These are phyloP conservation scores for Parauchenoglanis punctatus DNA, from an alignment of 2,797 vertebrate species.

Conservation along the genomic window DNA sequence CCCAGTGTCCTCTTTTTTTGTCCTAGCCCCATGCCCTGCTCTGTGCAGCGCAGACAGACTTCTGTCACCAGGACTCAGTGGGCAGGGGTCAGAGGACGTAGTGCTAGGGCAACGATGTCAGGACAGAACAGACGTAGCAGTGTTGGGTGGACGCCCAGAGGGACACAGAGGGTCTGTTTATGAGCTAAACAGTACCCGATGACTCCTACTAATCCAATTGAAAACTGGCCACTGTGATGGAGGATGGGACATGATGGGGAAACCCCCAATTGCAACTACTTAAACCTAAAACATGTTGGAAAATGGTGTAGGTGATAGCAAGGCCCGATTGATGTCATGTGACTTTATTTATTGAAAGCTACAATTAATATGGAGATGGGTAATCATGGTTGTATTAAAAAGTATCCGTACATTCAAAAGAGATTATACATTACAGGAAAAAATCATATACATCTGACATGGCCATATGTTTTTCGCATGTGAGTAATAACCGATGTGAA, in stretches of 20 bases:
- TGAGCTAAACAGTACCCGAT: slow-evolving; percentile 81
- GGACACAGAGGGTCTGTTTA: slow-evolving; percentile 79
- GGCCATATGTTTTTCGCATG: background rate
- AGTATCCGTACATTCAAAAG: background rate
- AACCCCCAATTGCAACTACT: slow-evolving; percentile 57
- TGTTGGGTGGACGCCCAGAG: slow-evolving; percentile 75
- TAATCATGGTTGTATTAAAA: background rate
- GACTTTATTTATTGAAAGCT: slow-evolving; percentile 1
- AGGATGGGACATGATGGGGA: slow-evolving; percentile 42
- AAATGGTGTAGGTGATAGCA: background rate
- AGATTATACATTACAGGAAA: background rate
- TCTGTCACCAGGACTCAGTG: slow-evolving; percentile 76
- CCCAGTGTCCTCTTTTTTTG: slow-evolving; percentile 53
- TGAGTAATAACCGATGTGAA: background rate
- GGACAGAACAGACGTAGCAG: slow-evolving; percentile 69
- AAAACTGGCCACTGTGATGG: slow-evolving; percentile 57
- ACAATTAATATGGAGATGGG: background rate
- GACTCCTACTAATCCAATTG: slow-evolving; percentile 79
- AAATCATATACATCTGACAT: background rate
- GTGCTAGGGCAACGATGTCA: slow-evolving; percentile 78
- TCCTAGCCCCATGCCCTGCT: background rate
- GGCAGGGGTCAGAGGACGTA: slow-evolving; percentile 68
- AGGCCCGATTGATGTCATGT: slow-evolving; percentile 3
- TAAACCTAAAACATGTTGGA: background rate
- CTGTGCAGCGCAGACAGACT: slow-evolving; percentile 60